phyloP scores from a whole-genome alignment of 2,797 vertebrate species.

The Cirrhinus mrigala region DNA sequence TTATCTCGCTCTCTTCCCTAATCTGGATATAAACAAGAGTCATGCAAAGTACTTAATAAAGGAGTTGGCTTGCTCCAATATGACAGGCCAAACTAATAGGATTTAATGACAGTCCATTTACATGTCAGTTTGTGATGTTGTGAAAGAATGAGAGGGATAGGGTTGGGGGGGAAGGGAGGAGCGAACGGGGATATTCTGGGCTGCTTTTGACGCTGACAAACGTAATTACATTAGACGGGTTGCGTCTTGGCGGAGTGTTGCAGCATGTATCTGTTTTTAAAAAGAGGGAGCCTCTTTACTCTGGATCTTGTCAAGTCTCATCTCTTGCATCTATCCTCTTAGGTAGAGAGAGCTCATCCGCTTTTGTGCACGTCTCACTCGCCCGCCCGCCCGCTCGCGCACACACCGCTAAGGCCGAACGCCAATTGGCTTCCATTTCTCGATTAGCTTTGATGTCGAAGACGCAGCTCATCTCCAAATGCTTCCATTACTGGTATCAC shows the following conservation, averaged over 20 bases:
- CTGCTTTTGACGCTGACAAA: conserved; percentile 52
- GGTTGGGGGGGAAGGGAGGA: conserved; percentile 60
- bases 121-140: conserved; percentile 82
- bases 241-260: conserved; percentile 60
- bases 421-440: conserved; percentile 70
- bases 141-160: conserved; percentile 71
- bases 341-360: conserved; percentile 60
- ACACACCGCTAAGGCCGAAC: conserved; percentile 60
- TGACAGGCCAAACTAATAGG: conserved; percentile 82
- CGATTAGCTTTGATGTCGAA: conserved; percentile 60
- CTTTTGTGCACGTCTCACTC: conserved; percentile 49
- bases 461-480: conserved; percentile 65
- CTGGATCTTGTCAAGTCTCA: conserved; percentile 70
- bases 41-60: conserved; percentile 53
- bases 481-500: conserved; percentile 67
- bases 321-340: conserved; percentile 63
- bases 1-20: conserved; percentile 54
- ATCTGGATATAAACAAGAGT: conserved; percentile 63
- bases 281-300: conserved; percentile 45
- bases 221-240: conserved; percentile 63
- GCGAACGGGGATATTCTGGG: conserved; percentile 62
- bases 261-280: conserved; percentile 61
- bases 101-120: conserved; percentile 85
- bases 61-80: conserved; percentile 55
- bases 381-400: conserved; percentile 26